A percentile compares a stretch with the other conserved stretches of the same genome.
Conservation (phyloP, 2,797 vertebrate genomes). For the Hemibagrus guttatus region DNA sequence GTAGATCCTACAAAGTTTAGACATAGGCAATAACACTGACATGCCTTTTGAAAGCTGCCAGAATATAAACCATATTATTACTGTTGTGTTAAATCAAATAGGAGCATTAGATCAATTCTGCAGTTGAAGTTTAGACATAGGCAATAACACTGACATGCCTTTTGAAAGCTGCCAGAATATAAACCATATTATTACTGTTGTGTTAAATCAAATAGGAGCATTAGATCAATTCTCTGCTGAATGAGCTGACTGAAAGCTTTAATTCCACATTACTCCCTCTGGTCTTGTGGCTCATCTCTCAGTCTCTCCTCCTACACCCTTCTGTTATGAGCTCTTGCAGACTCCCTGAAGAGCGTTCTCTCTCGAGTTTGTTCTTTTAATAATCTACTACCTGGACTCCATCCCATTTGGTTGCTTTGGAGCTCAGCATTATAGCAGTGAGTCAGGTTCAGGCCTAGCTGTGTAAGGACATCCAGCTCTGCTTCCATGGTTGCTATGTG, state of each 20-base stretch:
- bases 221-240: conserved; percentile 27
- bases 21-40: background rate
- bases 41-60: background rate
- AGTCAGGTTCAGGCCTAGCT: conserved; percentile 57
- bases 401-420: conserved; percentile 34
- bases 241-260: conserved; percentile 23
- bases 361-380: background rate
- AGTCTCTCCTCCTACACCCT: conserved; percentile 53
- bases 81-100: background rate
- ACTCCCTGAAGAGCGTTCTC: conserved; percentile 5
- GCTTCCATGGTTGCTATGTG: conserved; percentile 60
- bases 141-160: background rate
- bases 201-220: background rate
- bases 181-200: background rate
- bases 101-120: conserved; percentile 22
- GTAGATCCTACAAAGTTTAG: no score
- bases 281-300: conserved; percentile 39
- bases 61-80: background rate
- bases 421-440: conserved; percentile 54
- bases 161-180: background rate
- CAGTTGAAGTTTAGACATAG: background rate
- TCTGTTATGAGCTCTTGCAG: conserved; percentile 23
- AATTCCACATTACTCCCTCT: conserved; percentile 45
- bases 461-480: conserved; percentile 60
- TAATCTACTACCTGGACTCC: conserved; percentile 59